These are phyloP conservation scores for Thamnaconus septentrionalis DNA, from an alignment of 2,113 vertebrate species.

Conservation along the genomic window DNA sequence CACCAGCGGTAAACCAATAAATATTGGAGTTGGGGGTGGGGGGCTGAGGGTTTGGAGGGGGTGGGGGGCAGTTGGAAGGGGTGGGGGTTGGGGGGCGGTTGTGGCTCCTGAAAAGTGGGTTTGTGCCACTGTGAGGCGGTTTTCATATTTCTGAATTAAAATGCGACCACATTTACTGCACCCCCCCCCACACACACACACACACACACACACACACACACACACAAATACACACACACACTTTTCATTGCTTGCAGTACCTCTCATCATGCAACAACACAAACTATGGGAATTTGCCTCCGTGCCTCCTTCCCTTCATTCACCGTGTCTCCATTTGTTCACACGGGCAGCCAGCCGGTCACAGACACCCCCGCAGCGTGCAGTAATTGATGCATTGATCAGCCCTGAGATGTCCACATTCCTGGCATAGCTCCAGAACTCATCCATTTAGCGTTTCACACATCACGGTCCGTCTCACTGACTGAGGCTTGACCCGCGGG, in stretches of 20 bases:
- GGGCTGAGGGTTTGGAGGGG: too few relatives aligned
- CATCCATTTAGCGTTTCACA: slow-evolving; percentile 71
- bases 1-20: slow-evolving; percentile 71
- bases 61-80: too few relatives aligned
- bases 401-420: slow-evolving; percentile 67
- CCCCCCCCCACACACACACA: too few relatives aligned
- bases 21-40: slow-evolving; percentile 40
- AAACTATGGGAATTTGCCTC: too few relatives aligned
- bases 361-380: slow-evolving; percentile 37
- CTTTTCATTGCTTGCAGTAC: too few relatives aligned
- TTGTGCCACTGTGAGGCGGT: slow-evolving; percentile 16
- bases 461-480: slow-evolving; percentile 47
- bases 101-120: slow-evolving; percentile 32
- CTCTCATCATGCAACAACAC: too few relatives aligned
- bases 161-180: too few relatives aligned
- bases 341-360: slow-evolving; percentile 26
- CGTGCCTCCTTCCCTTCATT: background rate
- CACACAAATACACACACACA: too few relatives aligned
- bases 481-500: slow-evolving; percentile 51
- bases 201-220: too few relatives aligned
- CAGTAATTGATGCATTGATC: slow-evolving; percentile 70
- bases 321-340: slow-evolving; percentile 3
- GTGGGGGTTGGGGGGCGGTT: slow-evolving; percentile 17
- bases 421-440: slow-evolving; percentile 69
- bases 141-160: background rate